phyloP scores from a whole-genome alignment of 2,797 vertebrate genomes.

The Lates japonicus region DNA sequence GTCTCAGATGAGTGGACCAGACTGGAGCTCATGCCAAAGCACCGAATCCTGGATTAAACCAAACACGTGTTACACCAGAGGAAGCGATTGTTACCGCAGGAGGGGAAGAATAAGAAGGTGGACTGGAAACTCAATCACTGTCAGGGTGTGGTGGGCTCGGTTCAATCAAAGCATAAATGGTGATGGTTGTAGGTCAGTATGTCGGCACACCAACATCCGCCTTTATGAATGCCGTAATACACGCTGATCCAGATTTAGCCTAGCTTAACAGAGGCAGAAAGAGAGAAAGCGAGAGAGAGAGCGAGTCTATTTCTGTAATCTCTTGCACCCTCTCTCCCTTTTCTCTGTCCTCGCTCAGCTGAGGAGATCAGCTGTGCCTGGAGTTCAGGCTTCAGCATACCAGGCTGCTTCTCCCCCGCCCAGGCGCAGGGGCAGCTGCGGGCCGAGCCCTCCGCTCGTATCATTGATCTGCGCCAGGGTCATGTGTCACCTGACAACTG shows the following conservation, averaged over 20 bases:
- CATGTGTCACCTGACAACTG: slow-evolving; percentile 79
- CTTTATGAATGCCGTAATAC: slow-evolving; percentile 62
- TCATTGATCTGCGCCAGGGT: slow-evolving; percentile 67
- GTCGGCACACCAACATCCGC: slow-evolving; percentile 18
- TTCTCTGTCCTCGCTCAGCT: slow-evolving; percentile 51
- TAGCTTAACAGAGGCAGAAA: slow-evolving; percentile 71
- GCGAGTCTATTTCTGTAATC: slow-evolving; percentile 79
- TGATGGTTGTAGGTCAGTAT: slow-evolving; percentile 72
- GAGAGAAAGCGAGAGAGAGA: slow-evolving; percentile 48
- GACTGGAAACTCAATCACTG: background rate
- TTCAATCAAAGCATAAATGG: slow-evolving; percentile 12
- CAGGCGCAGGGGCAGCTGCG: slow-evolving; percentile 82
- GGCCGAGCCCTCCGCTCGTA: slow-evolving; percentile 72
- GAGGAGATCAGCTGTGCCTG: slow-evolving; percentile 82
- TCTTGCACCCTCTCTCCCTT: slow-evolving; percentile 61
- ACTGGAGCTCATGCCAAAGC: slow-evolving; percentile 78
- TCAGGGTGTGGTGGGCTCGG: background rate
- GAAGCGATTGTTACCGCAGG: slow-evolving; percentile 27
- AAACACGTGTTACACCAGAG: slow-evolving; percentile 56
- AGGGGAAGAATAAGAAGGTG: slow-evolving; percentile 40
- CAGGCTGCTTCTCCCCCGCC: slow-evolving; percentile 72
- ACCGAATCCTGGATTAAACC: slow-evolving; percentile 85
- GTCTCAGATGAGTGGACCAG: slow-evolving; percentile 72
- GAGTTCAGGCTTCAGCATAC: slow-evolving; percentile 81
- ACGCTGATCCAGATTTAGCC: slow-evolving; percentile 79